Base-by-base conservation (phyloP, 2,113 vertebrate genomes). In the Acrocephalus arundinaceus region DNA sequence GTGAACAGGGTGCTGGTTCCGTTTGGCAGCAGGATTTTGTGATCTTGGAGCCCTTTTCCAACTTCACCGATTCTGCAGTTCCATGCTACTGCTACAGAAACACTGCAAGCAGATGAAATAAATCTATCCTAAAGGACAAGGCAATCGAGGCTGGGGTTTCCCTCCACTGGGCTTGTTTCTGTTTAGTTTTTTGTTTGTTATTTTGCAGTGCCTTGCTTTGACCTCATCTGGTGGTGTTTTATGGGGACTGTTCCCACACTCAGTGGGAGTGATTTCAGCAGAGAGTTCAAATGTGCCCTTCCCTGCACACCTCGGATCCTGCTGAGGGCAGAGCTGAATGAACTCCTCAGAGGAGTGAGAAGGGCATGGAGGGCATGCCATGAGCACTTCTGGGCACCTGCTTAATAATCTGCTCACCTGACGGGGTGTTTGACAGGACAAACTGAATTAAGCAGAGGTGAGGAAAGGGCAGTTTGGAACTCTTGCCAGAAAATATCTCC, bases 31-130 rank as follows among this genome's bases (percentile, higher is more conserved):
- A 20, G 45, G 7, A 5, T 33, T 59, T 8, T 7, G 7, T 45
- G 37, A 21, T 30, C n/a, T 41, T 30, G 46, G 46, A 68, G 18
- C 7, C 15, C 28, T 54, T 89, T 54, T 58, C 51, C 59, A 66
- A 11, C 18, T 22, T 19, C 1, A 43, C 6, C 0, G 0, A 27
- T 49, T 28, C 61, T 17, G 39, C 7, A 8, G 4, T 61, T 48
- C 61, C 39, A 10, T 9, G 10, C 2, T 25, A 5, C 21, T 37
- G 48, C 18, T 10, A 7, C 5, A 18, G 6, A 10, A 11, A 13
- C 21, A 30, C 30, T 25, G 43, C 16, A 63, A 85, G 20, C 3
- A 66, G 43, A n/a, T 8, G 2, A 31, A 41, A 35, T 25, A 37
- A 58, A 54, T 31, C 19, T n/a, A 0, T 20, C 24, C n/a, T 46